Base-by-base conservation (phyloP, 2,888 invertebrate species). In the Sthenelais limicola region DNA sequence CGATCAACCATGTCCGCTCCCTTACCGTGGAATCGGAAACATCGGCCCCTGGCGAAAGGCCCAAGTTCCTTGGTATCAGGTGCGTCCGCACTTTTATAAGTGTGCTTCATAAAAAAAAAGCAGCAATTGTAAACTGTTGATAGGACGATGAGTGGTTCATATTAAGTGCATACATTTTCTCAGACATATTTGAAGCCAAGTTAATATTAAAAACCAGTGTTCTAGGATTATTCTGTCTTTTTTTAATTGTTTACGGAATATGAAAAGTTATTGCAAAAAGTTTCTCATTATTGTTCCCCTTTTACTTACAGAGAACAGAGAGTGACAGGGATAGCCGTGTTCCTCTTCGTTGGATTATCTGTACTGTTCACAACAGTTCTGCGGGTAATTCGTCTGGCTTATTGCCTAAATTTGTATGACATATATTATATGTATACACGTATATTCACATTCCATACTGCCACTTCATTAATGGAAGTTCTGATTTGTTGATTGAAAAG, bases 1-100 rank as follows among this genome's bases (percentile, higher is more conserved):
- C 98, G 77, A 96, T 99, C 81, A 98, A 97, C 85, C 98, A 98
- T 86, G 97, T 98, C 3, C 96, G 97, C 88, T 96, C 97, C 0
- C 89, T 98, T 80, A 97, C 96, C 89, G 90, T 95, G 79, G 97
- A 98, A 88, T 97, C 97, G 0, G 97, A 97, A 89, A 95, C 95
- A 86, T 94, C 97, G 18, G 98, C 98, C 0, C 98, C 98, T 0
- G 98, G 98, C 75, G 98, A 98, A 87, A 96, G 96, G 82, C 97
- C 98, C 0, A 95, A 94, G 85, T 98, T 98, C 88, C 90, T 98
- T 77, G 98, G 98, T 71, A 96, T 97, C 30, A 84, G 86, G 84
- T 98, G 96, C n/a, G n/a, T n/a, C n/a, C n/a, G n/a, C n/a, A n/a
- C n/a, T n/a, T n/a, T n/a, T n/a, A n/a, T n/a, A n/a, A 84, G 26